Evolutionary conservation across 2,113 vertebrate species (phyloP), one percentile per base, ranked within the genome.

Genomic region (Eretmodus cyanostictus): DNA sequence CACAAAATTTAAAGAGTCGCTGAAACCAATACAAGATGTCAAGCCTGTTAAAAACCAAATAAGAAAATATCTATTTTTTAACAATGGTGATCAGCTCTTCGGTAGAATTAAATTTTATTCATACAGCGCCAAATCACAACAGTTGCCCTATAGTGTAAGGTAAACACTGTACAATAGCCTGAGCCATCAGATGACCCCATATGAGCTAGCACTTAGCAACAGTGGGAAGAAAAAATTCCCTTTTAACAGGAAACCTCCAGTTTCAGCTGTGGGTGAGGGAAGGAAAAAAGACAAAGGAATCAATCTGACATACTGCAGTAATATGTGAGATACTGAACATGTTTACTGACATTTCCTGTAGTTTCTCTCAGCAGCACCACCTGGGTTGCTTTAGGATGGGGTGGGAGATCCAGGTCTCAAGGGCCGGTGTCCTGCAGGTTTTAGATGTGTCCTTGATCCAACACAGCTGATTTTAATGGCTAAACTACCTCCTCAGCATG

Each of bases 51-150:
- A 63, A 63, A 63, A 34, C 4, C 59, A 7, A 0, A 63, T 63
- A 63, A 63, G 59, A 63, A 34, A 3, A 63, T 63, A 19, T 34
- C 59, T 34, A 63, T 63, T 34, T 63, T 61, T 63, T 63, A 61
- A 4, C 9, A 63, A 63, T 34, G 5, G 16, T 6, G 29, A 61
- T 34, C 9, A 1, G 59, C 59, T 2, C 59, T 34, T 63, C 0
- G 2, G 29, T 63, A 61, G 57, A 19, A 61, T 17, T 61, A 3
- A 1, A 63, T 63, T 34, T 34, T 63, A 63, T 63, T 63, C 59
- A 63, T 63, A 63, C 29, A 63, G 29, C 9, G 0, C 9, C 29
- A 63, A 19, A 34, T 63, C 29, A 34, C 29, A 63, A 19, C 29
- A 63, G 59, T 63, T 63, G 59, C 59, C 29, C 29, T 63, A 34